phyloP scores from a whole-genome alignment of 2,888 invertebrate species.

The Acanthoscelides obtectus region DNA sequence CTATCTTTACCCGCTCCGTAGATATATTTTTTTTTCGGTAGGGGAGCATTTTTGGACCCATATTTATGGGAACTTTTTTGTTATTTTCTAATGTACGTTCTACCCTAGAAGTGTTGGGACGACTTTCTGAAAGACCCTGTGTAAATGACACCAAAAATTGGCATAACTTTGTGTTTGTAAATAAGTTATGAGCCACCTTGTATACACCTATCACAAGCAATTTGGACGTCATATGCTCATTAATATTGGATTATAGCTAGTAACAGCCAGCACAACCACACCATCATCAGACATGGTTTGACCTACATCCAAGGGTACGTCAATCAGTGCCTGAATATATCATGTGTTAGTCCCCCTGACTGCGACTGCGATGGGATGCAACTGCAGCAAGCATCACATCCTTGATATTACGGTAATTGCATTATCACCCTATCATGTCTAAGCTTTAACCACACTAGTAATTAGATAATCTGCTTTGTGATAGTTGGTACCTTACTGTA shows the following conservation, averaged over 20 bases:
- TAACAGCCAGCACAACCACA: background rate
- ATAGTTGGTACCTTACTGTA: background rate
- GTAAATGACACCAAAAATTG: no score
- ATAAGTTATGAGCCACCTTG: background rate
- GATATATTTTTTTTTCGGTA: no score
- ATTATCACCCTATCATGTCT: background rate
- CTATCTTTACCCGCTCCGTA: no score
- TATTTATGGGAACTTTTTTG: no score
- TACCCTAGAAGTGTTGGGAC: no score
- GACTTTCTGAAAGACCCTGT: no score
- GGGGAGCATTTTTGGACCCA: no score
- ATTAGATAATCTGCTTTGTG: background rate
- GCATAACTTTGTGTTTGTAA: no score
- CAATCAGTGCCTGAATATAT: background rate
- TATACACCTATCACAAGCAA: background rate
- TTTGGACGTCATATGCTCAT: background rate
- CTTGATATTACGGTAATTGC: background rate
- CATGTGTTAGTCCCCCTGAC: background rate
- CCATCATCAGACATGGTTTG: background rate
- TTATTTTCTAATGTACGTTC: no score
- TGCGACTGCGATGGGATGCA: background rate
- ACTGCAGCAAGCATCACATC: background rate
- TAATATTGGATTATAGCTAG: background rate
- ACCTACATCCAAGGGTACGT: background rate
- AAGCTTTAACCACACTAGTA: background rate